These are phyloP conservation scores for Chaetorhynchus papuensis DNA, from an alignment of 2,113 vertebrate genomes.

Conservation along the genomic window DNA sequence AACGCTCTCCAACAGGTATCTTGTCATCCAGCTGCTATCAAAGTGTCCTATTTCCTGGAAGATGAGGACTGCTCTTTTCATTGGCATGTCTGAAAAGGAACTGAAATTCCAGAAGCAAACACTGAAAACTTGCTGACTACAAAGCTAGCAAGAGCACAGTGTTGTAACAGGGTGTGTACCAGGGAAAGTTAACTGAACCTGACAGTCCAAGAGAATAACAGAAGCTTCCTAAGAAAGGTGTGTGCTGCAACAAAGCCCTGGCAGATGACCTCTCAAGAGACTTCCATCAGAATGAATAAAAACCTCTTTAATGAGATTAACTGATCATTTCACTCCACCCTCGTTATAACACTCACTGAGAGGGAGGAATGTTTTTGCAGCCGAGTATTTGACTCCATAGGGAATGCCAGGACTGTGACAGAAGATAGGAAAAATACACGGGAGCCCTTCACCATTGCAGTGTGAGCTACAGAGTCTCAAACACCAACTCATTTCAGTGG, in stretches of 20 bases:
- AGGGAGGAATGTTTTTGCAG: slow-evolving; percentile 43
- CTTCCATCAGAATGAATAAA: slow-evolving; percentile 47
- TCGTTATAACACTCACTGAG: slow-evolving; percentile 42
- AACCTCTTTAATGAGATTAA: slow-evolving; percentile 58
- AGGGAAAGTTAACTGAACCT: slow-evolving; percentile 59
- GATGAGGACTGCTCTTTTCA: background rate
- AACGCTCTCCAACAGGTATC: background rate
- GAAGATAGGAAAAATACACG: background rate
- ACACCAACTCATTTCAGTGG: background rate
- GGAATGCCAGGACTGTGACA: background rate
- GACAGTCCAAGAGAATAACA: slow-evolving; percentile 56
- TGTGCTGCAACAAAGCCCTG: slow-evolving; percentile 38
- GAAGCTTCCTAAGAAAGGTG: slow-evolving; percentile 48
- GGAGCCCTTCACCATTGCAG: background rate
- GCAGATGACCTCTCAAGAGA: slow-evolving; percentile 48
- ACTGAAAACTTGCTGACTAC: slow-evolving; percentile 37
- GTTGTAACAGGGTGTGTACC: slow-evolving; percentile 62
- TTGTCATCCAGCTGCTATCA: background rate
- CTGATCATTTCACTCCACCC: slow-evolving; percentile 54
- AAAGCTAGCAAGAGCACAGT: background rate
- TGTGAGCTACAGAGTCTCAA: background rate
- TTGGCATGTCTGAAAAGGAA: background rate
- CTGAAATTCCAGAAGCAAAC: slow-evolving; percentile 41
- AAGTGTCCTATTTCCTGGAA: background rate
- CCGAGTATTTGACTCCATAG: background rate